Base-by-base conservation (phyloP, 2,113 vertebrate genomes). In the Scomber scombrus region DNA sequence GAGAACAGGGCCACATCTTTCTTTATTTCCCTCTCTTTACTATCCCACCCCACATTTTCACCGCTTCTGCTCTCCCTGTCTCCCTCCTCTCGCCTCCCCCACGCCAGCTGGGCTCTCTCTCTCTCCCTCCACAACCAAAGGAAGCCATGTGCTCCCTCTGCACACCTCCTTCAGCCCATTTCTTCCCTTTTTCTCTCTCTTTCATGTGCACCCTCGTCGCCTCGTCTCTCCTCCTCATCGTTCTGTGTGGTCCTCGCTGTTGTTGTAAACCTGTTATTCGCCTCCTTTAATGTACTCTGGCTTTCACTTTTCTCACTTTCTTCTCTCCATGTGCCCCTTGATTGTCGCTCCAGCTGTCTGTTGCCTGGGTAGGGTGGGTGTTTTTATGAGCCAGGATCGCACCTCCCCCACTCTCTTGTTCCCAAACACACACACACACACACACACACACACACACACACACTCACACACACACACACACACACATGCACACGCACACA, bases 91-190 rank as follows among this genome's bases (percentile, higher is more conserved):
- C 63, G 80, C 77, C 82, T 84, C 84, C 88, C 77, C 74, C 86
- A 86, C 74, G 12, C 87, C 91, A 84, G 81, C 88, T 92, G 86
- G 76, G 57, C 13, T 29, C 40, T 65, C 57, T 26, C 65, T 55
- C 74, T 47, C 61, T 82, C 66, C 55, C 65, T 71, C 73, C 54
- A 84, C 21, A 71, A 82, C 81, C 76, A 83, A 74, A 80, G 49
- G 8, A 26, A 83, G 62, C 78, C 84, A 78, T 81, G 85, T 87
- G 83, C 79, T 82, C 61, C 80, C 58, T 84, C 69, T 86, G 71
- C 61, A 73, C 68, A 78, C 61, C 85, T 89, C 54, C 67, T 78
- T 80, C 64, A 69, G 40, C 62, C 70, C 77, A 78, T 9, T 81
- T 87, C 40, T 64, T 85, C 50, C 55, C 51, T 72, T 64, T 73